Evolutionary conservation across 2,113 vertebrate species (phyloP).

Genomic region (Myiopsitta monachus): DNA sequence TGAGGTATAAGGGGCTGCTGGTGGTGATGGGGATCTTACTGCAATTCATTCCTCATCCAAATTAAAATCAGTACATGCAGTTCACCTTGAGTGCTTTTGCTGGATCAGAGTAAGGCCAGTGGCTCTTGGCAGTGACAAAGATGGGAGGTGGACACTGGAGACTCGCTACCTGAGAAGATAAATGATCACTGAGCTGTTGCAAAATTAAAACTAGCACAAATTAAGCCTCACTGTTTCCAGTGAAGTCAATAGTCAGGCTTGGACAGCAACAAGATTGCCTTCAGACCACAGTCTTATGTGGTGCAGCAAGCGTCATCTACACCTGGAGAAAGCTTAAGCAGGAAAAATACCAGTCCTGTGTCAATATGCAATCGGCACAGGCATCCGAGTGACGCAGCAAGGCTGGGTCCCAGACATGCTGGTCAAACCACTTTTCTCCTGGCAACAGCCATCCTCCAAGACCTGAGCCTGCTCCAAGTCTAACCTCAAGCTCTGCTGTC

Average conservation of each 20-base stretch:
- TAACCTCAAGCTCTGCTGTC: not conserved
- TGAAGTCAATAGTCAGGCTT: not conserved
- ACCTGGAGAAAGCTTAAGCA: not conserved
- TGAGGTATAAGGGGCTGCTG: not conserved
- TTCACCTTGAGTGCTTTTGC: constrained; percentile 50
- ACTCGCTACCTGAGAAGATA: not conserved
- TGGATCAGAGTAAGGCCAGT: not conserved
- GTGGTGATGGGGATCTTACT: not conserved
- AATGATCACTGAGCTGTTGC: not conserved
- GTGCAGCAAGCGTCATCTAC: not conserved
- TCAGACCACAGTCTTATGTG: not conserved
- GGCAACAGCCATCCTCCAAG: not conserved
- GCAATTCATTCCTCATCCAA: constrained; percentile 37
- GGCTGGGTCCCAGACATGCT: not conserved
- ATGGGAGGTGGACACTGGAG: not conserved
- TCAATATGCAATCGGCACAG: not conserved
- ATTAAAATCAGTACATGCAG: constrained; percentile 40
- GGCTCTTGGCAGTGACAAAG: not conserved
- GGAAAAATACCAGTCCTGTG: too few species aligned
- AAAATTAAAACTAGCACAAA: not conserved
- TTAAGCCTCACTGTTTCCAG: not conserved
- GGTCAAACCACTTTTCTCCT: not conserved
- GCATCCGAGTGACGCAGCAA: not conserved
- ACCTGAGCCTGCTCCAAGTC: not conserved
- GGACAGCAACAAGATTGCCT: not conserved